Evolutionary conservation across 2,888 invertebrate genomes (phyloP).

Genomic region (Ornithoptera priamus): DNA sequence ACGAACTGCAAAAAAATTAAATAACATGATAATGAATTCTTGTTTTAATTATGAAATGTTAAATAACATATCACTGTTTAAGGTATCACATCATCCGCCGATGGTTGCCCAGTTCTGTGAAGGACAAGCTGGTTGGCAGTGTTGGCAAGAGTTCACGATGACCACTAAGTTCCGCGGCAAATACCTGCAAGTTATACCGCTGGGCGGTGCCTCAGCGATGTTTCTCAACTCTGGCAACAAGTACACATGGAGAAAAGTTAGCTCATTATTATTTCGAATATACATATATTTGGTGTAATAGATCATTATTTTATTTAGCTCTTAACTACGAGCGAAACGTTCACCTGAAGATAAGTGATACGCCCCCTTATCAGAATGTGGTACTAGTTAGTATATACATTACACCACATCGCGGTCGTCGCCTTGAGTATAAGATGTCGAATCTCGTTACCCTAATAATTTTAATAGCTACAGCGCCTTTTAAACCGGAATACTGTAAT

Average conservation of each 20-base stretch:
- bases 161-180: conserved; percentile 99
- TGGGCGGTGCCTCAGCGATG: conserved; percentile 86
- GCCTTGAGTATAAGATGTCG: too few relatives aligned
- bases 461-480: too few relatives aligned
- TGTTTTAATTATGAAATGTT: too few relatives aligned
- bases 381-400: too few relatives aligned
- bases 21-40: too few relatives aligned
- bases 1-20: too few relatives aligned
- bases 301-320: too few relatives aligned
- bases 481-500: too few relatives aligned
- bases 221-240: conserved; percentile 87
- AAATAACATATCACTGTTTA: conserved; percentile 32
- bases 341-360: too few relatives aligned
- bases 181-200: conserved; percentile 93
- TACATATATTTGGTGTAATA: background rate
- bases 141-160: conserved; percentile 99
- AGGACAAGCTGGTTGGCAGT: conserved; percentile 91
- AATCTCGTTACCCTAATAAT: too few relatives aligned
- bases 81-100: conserved; percentile 98
- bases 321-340: background rate
- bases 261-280: background rate
- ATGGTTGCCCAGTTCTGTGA: conserved; percentile 98
- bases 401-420: too few relatives aligned
- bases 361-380: too few relatives aligned
- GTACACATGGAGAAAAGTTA: conserved; percentile 96